Conservation (phyloP, 2,113 vertebrate genomes). For the Mirounga angustirostris region DNA sequence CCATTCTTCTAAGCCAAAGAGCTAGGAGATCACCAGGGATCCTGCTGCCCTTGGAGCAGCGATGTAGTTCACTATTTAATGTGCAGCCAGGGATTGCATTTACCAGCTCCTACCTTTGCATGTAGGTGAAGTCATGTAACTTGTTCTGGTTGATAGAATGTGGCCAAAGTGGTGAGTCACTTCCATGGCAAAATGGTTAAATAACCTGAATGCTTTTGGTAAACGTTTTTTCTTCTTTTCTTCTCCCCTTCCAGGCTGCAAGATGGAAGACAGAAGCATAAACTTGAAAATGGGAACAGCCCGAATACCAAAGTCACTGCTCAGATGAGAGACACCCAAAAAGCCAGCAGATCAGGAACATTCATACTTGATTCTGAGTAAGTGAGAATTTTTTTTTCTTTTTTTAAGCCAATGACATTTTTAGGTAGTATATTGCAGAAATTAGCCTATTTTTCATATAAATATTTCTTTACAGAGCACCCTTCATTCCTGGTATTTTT, state of each 20-base stretch:
- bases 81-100: background rate
- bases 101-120: background rate
- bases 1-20: background rate
- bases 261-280: background rate
- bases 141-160: background rate
- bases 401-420: background rate
- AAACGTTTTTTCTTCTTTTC: background rate
- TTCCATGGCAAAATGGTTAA: background rate
- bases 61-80: background rate
- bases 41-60: background rate
- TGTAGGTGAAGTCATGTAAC: background rate
- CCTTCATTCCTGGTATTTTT: background rate
- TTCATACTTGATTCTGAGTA: background rate
- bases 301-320: background rate
- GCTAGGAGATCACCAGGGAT: background rate
- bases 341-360: background rate
- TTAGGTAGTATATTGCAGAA: background rate
- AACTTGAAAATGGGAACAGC: background rate
- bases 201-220: background rate
- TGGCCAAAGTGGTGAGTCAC: background rate
- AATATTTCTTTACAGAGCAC: background rate
- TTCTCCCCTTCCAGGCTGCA: background rate
- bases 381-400: background rate
- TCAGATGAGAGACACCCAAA: background rate
- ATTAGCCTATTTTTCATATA: background rate